Evolutionary conservation across 2,113 vertebrate species (phyloP).

Genomic region (Cyprinodon tularosa): DNA sequence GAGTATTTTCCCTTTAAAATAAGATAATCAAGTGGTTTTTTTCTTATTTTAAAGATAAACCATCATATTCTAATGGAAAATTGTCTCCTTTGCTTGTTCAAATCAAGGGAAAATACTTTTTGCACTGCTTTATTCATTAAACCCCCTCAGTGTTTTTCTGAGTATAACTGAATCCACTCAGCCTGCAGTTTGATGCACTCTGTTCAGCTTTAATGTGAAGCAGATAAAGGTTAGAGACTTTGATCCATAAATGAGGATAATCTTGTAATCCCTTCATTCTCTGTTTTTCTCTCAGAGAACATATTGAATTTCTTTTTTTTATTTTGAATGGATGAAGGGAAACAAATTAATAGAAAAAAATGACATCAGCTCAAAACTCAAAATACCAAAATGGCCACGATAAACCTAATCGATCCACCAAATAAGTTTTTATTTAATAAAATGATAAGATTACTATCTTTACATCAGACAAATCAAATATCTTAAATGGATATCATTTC

Average conservation of each 20-base stretch:
- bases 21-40: too few species aligned
- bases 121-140: too few species aligned
- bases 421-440: not conserved
- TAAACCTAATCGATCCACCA: not conserved
- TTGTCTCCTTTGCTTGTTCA: too few species aligned
- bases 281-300: not conserved
- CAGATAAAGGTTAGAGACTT: not conserved
- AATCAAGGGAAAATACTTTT: too few species aligned
- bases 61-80: too few species aligned
- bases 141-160: not conserved
- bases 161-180: not conserved
- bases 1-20: too few species aligned
- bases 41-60: too few species aligned
- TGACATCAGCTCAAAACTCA: not conserved
- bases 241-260: not conserved
- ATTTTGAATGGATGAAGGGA: not conserved
- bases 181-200: not conserved
- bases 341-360: not conserved
- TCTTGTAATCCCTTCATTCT: not conserved
- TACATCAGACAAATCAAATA: too few species aligned
- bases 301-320: not conserved
- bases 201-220: not conserved
- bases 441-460: too few species aligned
- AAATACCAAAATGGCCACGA: not conserved
- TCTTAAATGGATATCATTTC: too few species aligned